Percentiles rank a stretch among this genome's conserved stretches.
phyloP scores from a whole-genome alignment of 2,888 invertebrate genomes.

The Heliconius erato region DNA sequence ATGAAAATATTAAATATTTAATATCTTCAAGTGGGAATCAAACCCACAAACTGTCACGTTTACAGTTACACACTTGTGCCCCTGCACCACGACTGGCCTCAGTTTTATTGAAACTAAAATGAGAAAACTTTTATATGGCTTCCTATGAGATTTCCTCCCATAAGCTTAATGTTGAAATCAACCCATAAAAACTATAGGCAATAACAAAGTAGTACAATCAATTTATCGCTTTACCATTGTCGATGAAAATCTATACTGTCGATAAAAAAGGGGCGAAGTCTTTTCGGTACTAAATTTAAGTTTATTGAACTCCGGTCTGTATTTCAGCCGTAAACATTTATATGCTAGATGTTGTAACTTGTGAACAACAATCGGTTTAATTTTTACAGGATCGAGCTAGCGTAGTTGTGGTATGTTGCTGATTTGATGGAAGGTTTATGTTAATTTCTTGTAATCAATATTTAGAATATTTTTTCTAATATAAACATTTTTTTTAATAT shows the following conservation, averaged over 20 bases:
- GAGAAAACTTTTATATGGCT: not conserved
- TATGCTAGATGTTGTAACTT: constrained; percentile 37
- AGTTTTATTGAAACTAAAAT: not conserved
- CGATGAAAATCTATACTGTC: constrained; percentile 44
- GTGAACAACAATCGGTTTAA: constrained; percentile 42
- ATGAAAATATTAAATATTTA: no score
- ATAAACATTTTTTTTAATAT: no score
- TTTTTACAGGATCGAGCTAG: constrained; percentile 8
- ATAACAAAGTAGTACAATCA: constrained; percentile 48
- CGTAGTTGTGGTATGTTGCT: not conserved
- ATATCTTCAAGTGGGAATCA: no score
- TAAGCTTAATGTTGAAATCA: constrained; percentile 23
- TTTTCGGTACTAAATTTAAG: constrained; percentile 45
- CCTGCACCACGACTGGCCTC: not conserved
- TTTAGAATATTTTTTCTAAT: no score
- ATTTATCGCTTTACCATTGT: constrained; percentile 51
- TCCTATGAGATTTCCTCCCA: not conserved
- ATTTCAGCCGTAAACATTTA: constrained; percentile 46
- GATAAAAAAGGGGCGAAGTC: constrained; percentile 43
- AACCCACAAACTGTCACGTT: no score
- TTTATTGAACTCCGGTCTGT: constrained; percentile 42
- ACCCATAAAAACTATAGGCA: constrained; percentile 32
- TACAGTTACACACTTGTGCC: not conserved
- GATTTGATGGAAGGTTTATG: not conserved
- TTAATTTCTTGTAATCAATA: no score